Base-by-base conservation (phyloP, 2,797 vertebrate genomes). In the Mionectes olivaceus region DNA sequence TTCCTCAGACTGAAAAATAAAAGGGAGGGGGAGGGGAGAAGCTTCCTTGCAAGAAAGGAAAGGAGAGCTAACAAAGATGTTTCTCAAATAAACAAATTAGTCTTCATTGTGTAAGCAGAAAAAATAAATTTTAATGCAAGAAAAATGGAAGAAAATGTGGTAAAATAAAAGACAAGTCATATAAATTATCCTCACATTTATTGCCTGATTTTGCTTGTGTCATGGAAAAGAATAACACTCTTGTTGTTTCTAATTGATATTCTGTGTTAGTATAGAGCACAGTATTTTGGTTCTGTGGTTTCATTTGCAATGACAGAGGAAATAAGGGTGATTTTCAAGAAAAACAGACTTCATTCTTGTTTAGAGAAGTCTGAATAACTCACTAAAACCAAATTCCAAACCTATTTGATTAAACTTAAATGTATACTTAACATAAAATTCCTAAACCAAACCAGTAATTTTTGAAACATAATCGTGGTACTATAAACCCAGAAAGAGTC, bases 201-300 rank as follows among this genome's bases (percentile, higher is more conserved):
- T 68, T 92, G 24, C 43, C 33, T 92, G 76, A 74, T 91, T 95
- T 80, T 96, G 69, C 21, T 78, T 88, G 33, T 94, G 49, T 71
- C 47, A 35, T 49, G n/a, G 77, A 47, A 83, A 84, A 95, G 84
- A 95, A 78, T 92, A 87, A 82, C 24, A 56, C 22, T 68, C 32
- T 93, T 83, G 63, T 89, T 68, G 16, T 79, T 56, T 73, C 87
- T 93, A 92, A 87, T 95, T 96, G 81, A 33, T 92, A 88, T 92
- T 83, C 86, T 73, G 19, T 52, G 57, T 93, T 93, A 55, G 89
- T 79, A n/a, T 70, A 59, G 81, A 95, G 69, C 41, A 70, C 39
- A 79, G 46, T 44, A 41, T 57, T 89, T 70, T 75, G 46, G 27
- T 33, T 91, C 82, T 53, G 59, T 35, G 56, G 55, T 77, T 95